Base-by-base conservation (phyloP, 2,113 vertebrate genomes). In the Cochlearius cochlearius region DNA sequence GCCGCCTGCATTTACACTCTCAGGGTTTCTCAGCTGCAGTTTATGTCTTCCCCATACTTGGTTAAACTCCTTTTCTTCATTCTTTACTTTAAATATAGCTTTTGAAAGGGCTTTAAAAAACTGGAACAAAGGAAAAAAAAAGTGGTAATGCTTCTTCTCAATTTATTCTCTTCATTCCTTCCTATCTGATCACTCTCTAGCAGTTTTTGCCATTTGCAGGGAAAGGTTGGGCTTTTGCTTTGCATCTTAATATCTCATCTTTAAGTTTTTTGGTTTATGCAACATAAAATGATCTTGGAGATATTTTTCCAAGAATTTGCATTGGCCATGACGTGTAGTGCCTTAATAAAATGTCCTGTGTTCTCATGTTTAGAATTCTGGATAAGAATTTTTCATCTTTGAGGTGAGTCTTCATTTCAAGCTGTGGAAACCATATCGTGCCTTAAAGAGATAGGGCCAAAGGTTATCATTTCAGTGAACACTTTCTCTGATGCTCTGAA, bases 131-230 rank as follows among this genome's bases (percentile, higher is more conserved):
- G 52, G 3, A 41, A 59, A 75, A 63, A 52, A 50, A 38, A 81
- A 20, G 8, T 4, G 5, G 5, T 27, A 34, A 6, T 15, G 4
- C 0, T 63, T 86, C 78, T 76, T 43, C 13, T 72, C 1, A 0
- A 25, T 45, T 68, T 86, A 55, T 63, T 90, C 6, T 52, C 17
- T 53, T 86, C 0, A 52, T 86, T 90, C 60, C 67, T 79, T 91
- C 59, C 29, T 60, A 11, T 38, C 59, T 59, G 32, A 32, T 77
- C 17, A 25, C 18, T 84, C 25, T 7, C 34, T 39, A 73, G 15
- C 23, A 60, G 7, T 29, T 92, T 81, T 83, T 77, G 18, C 32
- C 7, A 11, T 84, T 69, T 89, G n/a, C 58, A 90, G 25, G 15
- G 36, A 84, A 83, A 29, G 6, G 5, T 4, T 76, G 27, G 5